Evolutionary conservation across 1,140 invertebrate genomes (phyloP), one percentile per base, ranked within the genome.

Genomic region (Ceratina australensis): DNA sequence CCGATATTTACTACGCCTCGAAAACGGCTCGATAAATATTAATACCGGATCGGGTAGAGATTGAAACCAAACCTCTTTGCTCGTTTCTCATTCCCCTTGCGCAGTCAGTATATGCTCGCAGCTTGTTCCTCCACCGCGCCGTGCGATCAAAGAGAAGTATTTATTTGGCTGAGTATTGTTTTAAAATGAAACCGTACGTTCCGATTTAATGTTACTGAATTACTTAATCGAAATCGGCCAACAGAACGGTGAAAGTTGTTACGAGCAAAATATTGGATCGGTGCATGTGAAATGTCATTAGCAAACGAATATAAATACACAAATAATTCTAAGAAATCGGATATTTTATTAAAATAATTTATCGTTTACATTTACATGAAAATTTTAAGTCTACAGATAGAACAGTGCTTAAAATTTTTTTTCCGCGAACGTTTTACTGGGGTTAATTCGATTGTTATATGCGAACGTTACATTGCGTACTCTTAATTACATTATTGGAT

Each of bases 1-100:
- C 18, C 12, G 13, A 71, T 77, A 60, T 77, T 77, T 71, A 77
- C 66, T 42, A 47, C 74, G 42, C 24, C 74, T 47, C 22, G 67
- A 47, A 54, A 63, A 77, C 74, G 74, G 10, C 66, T 68, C 49
- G 74, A 77, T 77, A 77, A 77, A 77, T 77, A 77, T 77, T 77
- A 77, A 77, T 77, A 71, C 33, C 18, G 28, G 22, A 15, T 16
- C 15, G 8, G 15, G 3, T 22, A 72, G 33, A 52, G 71, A 72
- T 71, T 26, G 65, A 68, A 68, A 68, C 65, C 65, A 56, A 28
- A 12, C 63, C n/a, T n/a, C 5, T 28, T 54, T n/a, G 1, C 3
- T 26, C 47, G 24, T 20, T 3, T 49, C 42, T 50, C 47, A 0
- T 66, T 50, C 47, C 22, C 12, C 20, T 42, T 15, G 15, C 20